Base-by-base conservation (phyloP, 2,113 vertebrate genomes). In the Protomyctophum bolini region DNA sequence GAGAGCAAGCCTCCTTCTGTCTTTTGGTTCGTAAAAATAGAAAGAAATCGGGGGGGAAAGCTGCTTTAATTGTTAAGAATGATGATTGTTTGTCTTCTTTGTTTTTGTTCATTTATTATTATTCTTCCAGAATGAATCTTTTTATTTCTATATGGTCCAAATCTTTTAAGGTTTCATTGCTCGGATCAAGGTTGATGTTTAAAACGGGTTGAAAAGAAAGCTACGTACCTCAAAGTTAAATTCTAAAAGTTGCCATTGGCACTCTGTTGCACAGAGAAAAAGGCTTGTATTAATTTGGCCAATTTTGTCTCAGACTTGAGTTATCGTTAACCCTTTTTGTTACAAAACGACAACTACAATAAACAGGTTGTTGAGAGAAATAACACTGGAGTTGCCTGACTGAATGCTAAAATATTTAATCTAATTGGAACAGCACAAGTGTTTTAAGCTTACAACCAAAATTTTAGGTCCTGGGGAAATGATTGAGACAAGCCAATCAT, bases 331-430 rank as follows among this genome's bases (percentile, higher is more conserved):
- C 1, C 49, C 5, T 41, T 48, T 68, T 57, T 58, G 70, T 50
- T 14, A 66, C 52, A 10, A 75, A 78, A 60, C 61, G 47, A 67
- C 62, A 57, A 1, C 15, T 3, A 68, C 7, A 68, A 73, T 70
- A 81, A 81, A 81, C 11, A 15, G 29, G 5, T 68, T 15, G 49
- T 55, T 49, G 12, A 54, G 49, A 61, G 70, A 62, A 47, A 62
- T 47, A 5, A 6, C 41, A 12, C 10, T 12, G 58, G 1, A 12
- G 7, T 49, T 49, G 14, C 15, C 21, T 21, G 21, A 14, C 33
- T 41, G 1, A 4, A 41, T 41, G 33, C 33, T 41, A 41, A 41
- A 6, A 41, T 41, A 41, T 41, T 41, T 41, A 4, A 21, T 41
- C 33, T 41, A 41, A 41, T 4, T 41, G 33, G 33, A 41, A 41